A percentile compares a stretch with the other conserved stretches of the same genome.
These are phyloP conservation scores for Eudasyphora cyanicolor DNA, from an alignment of 2,888 invertebrate genomes.

Conservation along the genomic window DNA sequence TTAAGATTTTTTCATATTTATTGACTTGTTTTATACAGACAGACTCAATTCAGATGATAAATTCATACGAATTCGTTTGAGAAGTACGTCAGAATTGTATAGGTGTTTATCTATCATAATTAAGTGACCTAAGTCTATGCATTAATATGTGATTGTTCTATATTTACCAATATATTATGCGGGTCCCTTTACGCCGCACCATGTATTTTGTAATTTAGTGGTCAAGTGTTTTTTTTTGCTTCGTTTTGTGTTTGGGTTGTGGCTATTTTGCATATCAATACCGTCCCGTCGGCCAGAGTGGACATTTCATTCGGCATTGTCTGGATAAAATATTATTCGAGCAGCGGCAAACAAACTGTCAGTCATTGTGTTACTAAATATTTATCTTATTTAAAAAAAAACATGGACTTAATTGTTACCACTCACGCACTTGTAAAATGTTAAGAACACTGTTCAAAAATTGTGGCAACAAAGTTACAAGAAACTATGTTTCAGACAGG, in stretches of 20 bases:
- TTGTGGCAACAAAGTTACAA: too few relatives aligned
- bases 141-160: neutral
- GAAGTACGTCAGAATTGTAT: too few relatives aligned
- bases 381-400: slow-evolving; percentile 41
- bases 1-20: too few relatives aligned
- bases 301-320: slow-evolving; percentile 10
- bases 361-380: slow-evolving; percentile 35
- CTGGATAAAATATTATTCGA: neutral
- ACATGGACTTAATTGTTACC: slow-evolving; percentile 37
- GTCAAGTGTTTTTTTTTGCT: slow-evolving; percentile 34
- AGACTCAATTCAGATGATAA: too few relatives aligned
- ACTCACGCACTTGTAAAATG: slow-evolving; percentile 46
- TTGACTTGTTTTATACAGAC: too few relatives aligned
- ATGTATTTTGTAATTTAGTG: slow-evolving; percentile 6
- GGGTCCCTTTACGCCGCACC: neutral
- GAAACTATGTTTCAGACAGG: too few relatives aligned
- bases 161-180: slow-evolving; percentile 11
- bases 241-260: neutral
- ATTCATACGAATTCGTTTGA: too few relatives aligned
- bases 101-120: too few relatives aligned
- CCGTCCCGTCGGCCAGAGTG: neutral
- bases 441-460: slow-evolving; percentile 35
- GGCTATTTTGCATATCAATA: slow-evolving; percentile 45
- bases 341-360: slow-evolving; percentile 32
- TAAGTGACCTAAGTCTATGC: too few relatives aligned